These are phyloP conservation scores for Sula dactylatra DNA, from an alignment of 2,113 vertebrate genomes.

Conservation along the genomic window DNA sequence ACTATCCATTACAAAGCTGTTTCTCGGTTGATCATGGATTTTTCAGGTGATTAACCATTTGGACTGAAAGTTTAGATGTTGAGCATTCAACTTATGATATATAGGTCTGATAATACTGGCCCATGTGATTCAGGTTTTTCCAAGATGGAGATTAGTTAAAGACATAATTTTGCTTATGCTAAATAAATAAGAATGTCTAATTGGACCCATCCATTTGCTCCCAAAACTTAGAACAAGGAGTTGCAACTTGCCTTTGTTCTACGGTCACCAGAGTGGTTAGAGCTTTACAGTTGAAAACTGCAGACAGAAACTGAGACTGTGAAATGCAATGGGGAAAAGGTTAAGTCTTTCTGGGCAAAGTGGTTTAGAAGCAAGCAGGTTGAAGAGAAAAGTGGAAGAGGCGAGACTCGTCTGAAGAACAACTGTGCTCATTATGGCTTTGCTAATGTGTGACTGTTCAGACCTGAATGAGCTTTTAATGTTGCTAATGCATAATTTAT, in stretches of 20 bases:
- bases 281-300: background rate
- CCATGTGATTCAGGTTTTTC: background rate
- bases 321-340: background rate
- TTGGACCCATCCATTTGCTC: background rate
- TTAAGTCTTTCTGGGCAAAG: background rate
- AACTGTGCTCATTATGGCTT: background rate
- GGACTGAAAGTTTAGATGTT: background rate
- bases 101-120: background rate
- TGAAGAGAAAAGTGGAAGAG: background rate
- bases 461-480: background rate
- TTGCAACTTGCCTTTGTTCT: background rate
- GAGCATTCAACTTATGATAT: background rate
- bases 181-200: background rate
- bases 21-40: background rate
- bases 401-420: background rate
- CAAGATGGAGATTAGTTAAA: background rate
- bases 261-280: background rate
- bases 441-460: background rate
- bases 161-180: background rate
- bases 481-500: background rate
- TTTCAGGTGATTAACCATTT: background rate
- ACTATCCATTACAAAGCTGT: background rate
- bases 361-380: background rate
- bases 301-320: background rate
- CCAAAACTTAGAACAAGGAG: background rate